Evolutionary conservation across 2,113 vertebrate genomes (phyloP).

Genomic region (Scomber colias): DNA sequence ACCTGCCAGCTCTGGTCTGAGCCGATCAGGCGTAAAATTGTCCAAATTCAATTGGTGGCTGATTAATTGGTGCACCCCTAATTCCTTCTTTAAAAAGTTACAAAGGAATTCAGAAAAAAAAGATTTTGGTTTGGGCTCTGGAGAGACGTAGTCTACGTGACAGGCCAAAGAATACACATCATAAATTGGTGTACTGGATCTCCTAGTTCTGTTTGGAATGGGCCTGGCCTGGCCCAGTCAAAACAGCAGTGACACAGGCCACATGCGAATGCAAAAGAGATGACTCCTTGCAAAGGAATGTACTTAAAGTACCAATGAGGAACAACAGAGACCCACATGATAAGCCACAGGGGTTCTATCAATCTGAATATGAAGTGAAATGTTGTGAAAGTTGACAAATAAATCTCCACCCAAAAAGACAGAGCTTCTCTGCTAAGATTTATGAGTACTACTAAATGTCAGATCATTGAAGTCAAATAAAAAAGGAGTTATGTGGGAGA

Average conservation of each 20-base stretch:
- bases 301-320: slow-evolving; percentile 60
- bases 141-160: slow-evolving; percentile 58
- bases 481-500: slow-evolving; percentile 57
- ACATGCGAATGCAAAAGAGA: slow-evolving; percentile 63
- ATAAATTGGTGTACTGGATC: slow-evolving; percentile 64
- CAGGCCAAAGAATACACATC: slow-evolving; percentile 71
- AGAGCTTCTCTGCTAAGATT: slow-evolving; percentile 43
- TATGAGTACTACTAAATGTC: slow-evolving; percentile 62
- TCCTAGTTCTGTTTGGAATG: slow-evolving; percentile 60
- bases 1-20: no score
- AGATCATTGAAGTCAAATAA: slow-evolving; percentile 68
- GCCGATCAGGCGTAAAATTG: no score
- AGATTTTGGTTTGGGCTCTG: slow-evolving; percentile 40
- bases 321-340: slow-evolving; percentile 70
- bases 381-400: slow-evolving; percentile 75
- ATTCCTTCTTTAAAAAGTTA: slow-evolving; percentile 53
- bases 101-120: slow-evolving; percentile 53
- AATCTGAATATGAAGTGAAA: slow-evolving; percentile 67
- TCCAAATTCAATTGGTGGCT: no score
- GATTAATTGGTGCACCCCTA: neutral
- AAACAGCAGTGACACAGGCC: slow-evolving; percentile 62
- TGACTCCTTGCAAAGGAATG: slow-evolving; percentile 68
- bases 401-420: slow-evolving; percentile 61
- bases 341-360: slow-evolving; percentile 66
- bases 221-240: slow-evolving; percentile 53